Evolutionary conservation across 1,140 invertebrate genomes (phyloP), one percentile per base, ranked within the genome.

Genomic region (Marisa cornuarietis): DNA sequence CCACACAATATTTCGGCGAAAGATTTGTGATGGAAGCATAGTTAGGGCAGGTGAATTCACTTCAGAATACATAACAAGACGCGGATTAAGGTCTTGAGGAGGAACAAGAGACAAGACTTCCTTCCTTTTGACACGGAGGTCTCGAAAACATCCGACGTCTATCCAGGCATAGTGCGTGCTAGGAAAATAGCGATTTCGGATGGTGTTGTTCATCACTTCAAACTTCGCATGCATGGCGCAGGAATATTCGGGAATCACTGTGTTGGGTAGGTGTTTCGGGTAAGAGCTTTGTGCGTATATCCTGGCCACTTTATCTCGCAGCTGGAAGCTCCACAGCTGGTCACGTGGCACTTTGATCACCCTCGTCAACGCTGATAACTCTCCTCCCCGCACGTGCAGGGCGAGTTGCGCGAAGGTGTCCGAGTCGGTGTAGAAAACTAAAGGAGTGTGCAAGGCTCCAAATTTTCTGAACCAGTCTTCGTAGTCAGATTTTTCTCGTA

Each of bases 211-310:
- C 51, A 87, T 65, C 49, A 86, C 51, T 68, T 88, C 87, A 78
- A 84, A 87, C 68, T 89, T 89, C 16, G 84, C 86, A 81, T 88
- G 87, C 87, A 88, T 89, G 10, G 82, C 81, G 71, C 84, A 85
- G 14, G 85, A 84, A 58, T 89, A 89, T 18, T 80, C 75, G 2
- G 82, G 76, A 22, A 83, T 74, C 16, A 87, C 83, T 14, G 86
- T 88, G 75, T 88, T 88, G 26, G 87, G 87, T 2, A 62, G 52
- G 77, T 86, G 79, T 24, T 84, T 78, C 14, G 87, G 87, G 66
- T 88, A 89, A 51, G 75, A 78, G 16, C 81, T 83, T 52, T 86
- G 82, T 14, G 78, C 31, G 71, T 81, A 88, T 22, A 89, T 85
- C 14, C 81, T 26, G 49, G 66, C 52, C 13, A 88, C 87, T 79